Base-by-base conservation (phyloP, 2,888 invertebrate genomes). In the Nomada ruficornis region DNA sequence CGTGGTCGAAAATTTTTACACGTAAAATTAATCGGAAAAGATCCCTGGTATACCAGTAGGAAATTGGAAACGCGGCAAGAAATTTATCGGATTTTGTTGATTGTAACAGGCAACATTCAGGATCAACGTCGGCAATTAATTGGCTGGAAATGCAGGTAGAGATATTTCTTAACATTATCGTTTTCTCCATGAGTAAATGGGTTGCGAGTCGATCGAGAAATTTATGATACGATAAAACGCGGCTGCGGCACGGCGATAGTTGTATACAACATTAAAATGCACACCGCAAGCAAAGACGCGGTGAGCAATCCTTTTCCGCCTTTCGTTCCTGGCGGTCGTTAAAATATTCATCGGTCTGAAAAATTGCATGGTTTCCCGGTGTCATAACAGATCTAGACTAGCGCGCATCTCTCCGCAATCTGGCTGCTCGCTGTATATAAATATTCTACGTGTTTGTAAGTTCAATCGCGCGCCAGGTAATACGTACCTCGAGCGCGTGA, bases 381-480 rank as follows among this genome's bases (percentile, higher is more conserved):
- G 29, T 64, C 55, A n/a, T 57, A 29, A 29, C 20, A 44, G 47
- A 47, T 29, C 29, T 9, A 29, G 55, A 57, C 47, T 13, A 26
- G 20, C 57, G 54, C 44, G 63, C 23, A 18, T 52, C 10, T 36
- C 18, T 0, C 15, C 13, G 62, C 18, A 23, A 36, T 57, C 50
- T 42, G 36, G 5, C 18, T 52, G 64, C 57, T 18, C 75, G 76
- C 80, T 82, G 80, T n/a, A 26, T 81, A 83, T 84, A 74, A 81
- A 83, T 70, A 67, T 84, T 86, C 85, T 81, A 87, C 88, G 89
- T 88, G 88, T 89, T 91, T 90, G 89, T 85, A 89, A 91, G 92
- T 91, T 92, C 89, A 91, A 91, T 91, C 89, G 87, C 69, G 79
- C 82, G 85, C 85, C 89, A 89, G 82, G 90, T 89, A 91, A 91